Base-by-base conservation (phyloP, 2,888 invertebrate genomes). In the Cosmia pyralina region DNA sequence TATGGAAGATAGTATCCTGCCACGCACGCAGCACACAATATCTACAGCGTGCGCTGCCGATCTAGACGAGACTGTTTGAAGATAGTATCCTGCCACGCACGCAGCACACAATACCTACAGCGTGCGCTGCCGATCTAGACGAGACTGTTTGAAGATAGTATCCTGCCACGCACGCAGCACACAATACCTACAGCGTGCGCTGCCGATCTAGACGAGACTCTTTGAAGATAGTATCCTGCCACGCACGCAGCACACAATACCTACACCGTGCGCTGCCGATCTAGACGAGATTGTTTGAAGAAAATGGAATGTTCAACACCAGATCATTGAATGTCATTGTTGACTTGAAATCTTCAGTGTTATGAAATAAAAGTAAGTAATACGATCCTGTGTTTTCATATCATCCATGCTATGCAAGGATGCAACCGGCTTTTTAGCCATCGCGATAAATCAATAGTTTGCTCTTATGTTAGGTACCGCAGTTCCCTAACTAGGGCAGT, bases 271-370 rank as follows among this genome's bases (percentile, higher is more conserved):
- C 6, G 22, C 15, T 73, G 38, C n/a, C 17, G 11, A 50, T 66
- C 8, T 17, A 57, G 44, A 73, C 28, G 17, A 68, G 50, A 59
- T 59, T 69, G 77, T 60, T 60, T 60, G 50, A 44, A 60, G 41
- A 60, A 60, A 59, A 22, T 19, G 52, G 59, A 69, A 77, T 75
- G 52, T 75, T 69, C 34, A 76, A 77, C 77, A 69, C n/a, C 68
- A 34, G n/a, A 28, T 41, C 46, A 66, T 28, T 66, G 34, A 66
- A 65, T 46, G 22, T 75, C 68, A 53, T 41, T 66, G 67, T 74
- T 74, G 57, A 66, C 52, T 72, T 52, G 34, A 38, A 52, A 50
- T 72, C n/a, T 72, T 69, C 59, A 69, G 15, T 53, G 48, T 77
- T 60, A 69, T 77, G 41, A 59, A 52, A 52, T 41, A 46, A 46